Percentiles rank a stretch among this genome's conserved stretches.
These are phyloP conservation scores for Sipha maydis DNA, from an alignment of 2,888 invertebrate species.

Conservation along the genomic window DNA sequence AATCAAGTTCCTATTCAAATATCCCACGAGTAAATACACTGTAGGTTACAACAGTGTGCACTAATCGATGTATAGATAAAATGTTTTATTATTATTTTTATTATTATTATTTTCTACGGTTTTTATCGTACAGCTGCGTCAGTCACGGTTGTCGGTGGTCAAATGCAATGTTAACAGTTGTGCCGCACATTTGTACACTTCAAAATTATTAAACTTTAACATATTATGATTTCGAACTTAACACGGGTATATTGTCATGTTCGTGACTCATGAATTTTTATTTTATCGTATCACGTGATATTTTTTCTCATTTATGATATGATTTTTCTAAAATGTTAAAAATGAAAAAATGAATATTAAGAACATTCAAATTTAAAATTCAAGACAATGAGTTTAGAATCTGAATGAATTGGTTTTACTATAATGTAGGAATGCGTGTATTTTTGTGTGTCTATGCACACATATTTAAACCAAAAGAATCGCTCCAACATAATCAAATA, in stretches of 20 bases:
- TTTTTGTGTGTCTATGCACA: too few species aligned
- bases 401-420: too few species aligned
- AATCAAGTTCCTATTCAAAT: constrained; percentile 59
- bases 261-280: not conserved
- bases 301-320: too few species aligned
- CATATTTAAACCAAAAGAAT: too few species aligned
- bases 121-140: constrained; percentile 4
- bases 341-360: too few species aligned
- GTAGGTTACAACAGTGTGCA: not conserved
- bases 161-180: not conserved
- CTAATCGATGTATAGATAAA: constrained; percentile 23
- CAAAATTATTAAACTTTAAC: not conserved
- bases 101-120: constrained; percentile 11
- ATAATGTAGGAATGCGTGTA: too few species aligned
- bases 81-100: constrained; percentile 43
- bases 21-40: constrained; percentile 35
- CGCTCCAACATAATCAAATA: too few species aligned
- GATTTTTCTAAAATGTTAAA: too few species aligned
- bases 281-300: not conserved
- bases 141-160: not conserved
- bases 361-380: too few species aligned
- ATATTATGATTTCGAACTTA: not conserved
- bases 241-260: not conserved
- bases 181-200: not conserved
- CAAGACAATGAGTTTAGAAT: too few species aligned